Evolutionary conservation across 2,888 invertebrate species (phyloP).

Genomic region (Tricholauxania praeusta): DNA sequence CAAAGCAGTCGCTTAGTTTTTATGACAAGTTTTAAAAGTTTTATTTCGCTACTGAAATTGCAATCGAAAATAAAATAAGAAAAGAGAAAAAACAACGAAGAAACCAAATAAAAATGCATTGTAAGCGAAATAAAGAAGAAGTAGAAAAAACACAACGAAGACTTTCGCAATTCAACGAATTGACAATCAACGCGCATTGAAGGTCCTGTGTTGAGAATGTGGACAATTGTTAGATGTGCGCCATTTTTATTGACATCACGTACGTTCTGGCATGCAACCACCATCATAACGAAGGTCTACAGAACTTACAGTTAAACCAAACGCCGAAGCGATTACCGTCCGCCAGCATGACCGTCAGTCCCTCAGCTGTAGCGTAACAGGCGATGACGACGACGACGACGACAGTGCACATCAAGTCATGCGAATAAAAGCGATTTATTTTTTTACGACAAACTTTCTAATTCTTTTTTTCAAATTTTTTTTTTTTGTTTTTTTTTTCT

Average conservation of each 20-base stretch:
- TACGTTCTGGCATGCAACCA: conserved; percentile 38
- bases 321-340: not conserved
- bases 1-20: conserved; percentile 36
- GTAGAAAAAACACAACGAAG: not conserved
- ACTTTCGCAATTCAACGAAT: not conserved
- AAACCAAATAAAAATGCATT: conserved; percentile 29
- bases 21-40: conserved; percentile 42
- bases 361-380: too few species aligned
- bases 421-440: conserved; percentile 37
- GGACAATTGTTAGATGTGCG: conserved; percentile 38
- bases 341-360: too few species aligned
- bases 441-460: conserved; percentile 36
- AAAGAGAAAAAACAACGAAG: not conserved
- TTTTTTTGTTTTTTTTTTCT: not conserved
- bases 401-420: conserved; percentile 6
- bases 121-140: conserved; percentile 15
- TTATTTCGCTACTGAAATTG: conserved; percentile 35
- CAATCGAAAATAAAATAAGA: conserved; percentile 22
- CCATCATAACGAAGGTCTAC: not conserved
- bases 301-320: not conserved
- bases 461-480: conserved; percentile 6
- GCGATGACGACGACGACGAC: not conserved
- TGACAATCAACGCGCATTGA: not conserved
- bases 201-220: conserved; percentile 7
- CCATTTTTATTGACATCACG: conserved; percentile 55